Evolutionary conservation across 2,113 vertebrate genomes (phyloP).

Genomic region (Sceloporus tristichus): DNA sequence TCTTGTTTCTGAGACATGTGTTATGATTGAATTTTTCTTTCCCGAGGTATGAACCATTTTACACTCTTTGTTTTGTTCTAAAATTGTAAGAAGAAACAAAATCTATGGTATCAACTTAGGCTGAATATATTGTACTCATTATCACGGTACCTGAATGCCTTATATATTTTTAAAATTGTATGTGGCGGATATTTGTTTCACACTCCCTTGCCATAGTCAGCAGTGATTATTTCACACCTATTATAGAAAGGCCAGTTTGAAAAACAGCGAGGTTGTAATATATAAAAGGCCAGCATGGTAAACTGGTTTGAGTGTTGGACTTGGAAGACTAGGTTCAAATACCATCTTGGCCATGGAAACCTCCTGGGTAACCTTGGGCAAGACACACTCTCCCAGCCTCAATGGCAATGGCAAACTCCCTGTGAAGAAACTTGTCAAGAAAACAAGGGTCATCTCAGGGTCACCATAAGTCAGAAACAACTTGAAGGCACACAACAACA

Average conservation of each 20-base stretch:
- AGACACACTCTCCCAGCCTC: too few species aligned
- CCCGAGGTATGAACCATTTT: slow-evolving; percentile 14
- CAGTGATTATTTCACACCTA: slow-evolving; percentile 7
- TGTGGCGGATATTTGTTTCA: not conserved
- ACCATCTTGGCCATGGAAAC: too few species aligned
- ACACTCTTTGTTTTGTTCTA: slow-evolving; percentile 39
- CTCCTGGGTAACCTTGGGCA: too few species aligned
- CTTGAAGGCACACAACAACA: too few species aligned
- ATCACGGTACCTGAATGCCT: slow-evolving; percentile 10
- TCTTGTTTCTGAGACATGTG: not conserved
- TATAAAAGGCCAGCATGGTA: not conserved
- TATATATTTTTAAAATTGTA: slow-evolving; percentile 22
- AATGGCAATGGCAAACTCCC: too few species aligned
- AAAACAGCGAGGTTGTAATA: not conserved
- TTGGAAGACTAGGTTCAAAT: too few species aligned
- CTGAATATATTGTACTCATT: slow-evolving; percentile 26
- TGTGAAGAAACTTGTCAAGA: too few species aligned
- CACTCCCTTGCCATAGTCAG: slow-evolving; percentile 1
- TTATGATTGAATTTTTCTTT: not conserved
- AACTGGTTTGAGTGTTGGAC: too few species aligned
- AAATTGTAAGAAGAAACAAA: slow-evolving; percentile 48
- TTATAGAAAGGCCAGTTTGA: not conserved
- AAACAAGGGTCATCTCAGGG: too few species aligned
- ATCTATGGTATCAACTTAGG: slow-evolving; percentile 35
- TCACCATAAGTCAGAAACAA: too few species aligned